Evolutionary conservation across 2,113 vertebrate genomes (phyloP).

Genomic region (Damaliscus lunatus): DNA sequence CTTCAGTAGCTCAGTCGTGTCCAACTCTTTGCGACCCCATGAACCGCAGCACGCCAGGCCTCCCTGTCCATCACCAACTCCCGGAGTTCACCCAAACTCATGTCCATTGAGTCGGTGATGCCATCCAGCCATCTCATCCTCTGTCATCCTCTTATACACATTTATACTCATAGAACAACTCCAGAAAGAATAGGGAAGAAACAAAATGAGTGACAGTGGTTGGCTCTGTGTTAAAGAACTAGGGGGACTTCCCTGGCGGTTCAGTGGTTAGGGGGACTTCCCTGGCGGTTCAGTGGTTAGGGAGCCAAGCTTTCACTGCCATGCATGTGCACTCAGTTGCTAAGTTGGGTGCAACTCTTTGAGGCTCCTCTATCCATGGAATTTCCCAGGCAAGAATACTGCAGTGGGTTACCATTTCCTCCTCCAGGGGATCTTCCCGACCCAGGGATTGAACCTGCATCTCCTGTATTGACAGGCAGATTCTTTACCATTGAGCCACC

Average conservation of each 20-base stretch:
- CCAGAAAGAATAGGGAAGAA: neutral
- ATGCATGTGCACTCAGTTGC: neutral
- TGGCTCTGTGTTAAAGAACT: neutral
- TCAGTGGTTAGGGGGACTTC: neutral
- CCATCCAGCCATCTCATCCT: no score
- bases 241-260: neutral
- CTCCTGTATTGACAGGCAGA: neutral
- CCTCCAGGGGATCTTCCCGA: neutral
- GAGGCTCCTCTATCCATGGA: neutral
- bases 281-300: neutral
- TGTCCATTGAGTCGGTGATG: no score
- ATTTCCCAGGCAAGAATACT: neutral
- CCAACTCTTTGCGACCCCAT: no score
- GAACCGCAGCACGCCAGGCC: no score
- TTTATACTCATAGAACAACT: neutral
- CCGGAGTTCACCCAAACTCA: no score
- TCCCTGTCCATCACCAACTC: no score
- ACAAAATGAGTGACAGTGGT: neutral
- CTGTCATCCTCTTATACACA: neutral
- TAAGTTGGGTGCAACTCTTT: neutral
- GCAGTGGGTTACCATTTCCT: neutral
- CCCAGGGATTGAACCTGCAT: neutral
- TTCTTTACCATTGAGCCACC: neutral
- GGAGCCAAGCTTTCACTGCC: neutral
- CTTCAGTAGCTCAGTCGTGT: neutral